Base-by-base conservation (phyloP, 2,888 invertebrate species). In the Phengaris alcon region DNA sequence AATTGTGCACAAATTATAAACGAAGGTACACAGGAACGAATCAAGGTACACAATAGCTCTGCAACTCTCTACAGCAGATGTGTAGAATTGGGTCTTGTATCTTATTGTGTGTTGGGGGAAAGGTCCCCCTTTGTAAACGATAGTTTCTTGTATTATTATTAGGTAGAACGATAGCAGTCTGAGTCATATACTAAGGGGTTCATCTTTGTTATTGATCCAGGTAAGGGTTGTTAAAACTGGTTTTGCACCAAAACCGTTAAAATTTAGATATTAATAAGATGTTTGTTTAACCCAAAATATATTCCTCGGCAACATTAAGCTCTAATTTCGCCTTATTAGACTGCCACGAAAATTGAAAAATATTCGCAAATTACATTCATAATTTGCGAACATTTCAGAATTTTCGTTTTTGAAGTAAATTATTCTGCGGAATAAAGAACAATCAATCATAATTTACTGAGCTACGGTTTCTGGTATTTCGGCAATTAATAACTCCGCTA, bases 401-500 rank as follows among this genome's bases (percentile, higher is more conserved):
- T 52, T 52, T 52, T 10, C 52, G 52, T 52, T 12, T 64, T 64
- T 12, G 55, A 55, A n/a, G 35, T 6, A 64, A 44, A 44, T 35
- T 64, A 64, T 64, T 44, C 13, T 10, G 64, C 64, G 64, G 6
- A 35, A 69, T 69, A 69, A 69, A 69, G 69, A 64, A 15, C 69
- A 48, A 48, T 72, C 35, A 54, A 72, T 52, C 52, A 72, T 72
- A 51, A 72, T 72, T 72, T 72, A 8, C 22, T 8, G 7, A 48
- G 35, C 13, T 52, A 51, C 12, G 51, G 52, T 70, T 70, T 54
- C 35, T 52, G 69, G 35, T 72, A 72, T 72, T 72, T 54, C 35
- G 52, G 72, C 54, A 72, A 72, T 72, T 54, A 72, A 72, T 72
- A 72, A 72, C 70, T 72, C 8, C 35, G 3, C 52, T 72, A 72